A percentile compares a stretch with the other conserved stretches of the same genome.
phyloP scores from a whole-genome alignment of 2,888 invertebrate genomes.

The Epirrhoe tristata region DNA sequence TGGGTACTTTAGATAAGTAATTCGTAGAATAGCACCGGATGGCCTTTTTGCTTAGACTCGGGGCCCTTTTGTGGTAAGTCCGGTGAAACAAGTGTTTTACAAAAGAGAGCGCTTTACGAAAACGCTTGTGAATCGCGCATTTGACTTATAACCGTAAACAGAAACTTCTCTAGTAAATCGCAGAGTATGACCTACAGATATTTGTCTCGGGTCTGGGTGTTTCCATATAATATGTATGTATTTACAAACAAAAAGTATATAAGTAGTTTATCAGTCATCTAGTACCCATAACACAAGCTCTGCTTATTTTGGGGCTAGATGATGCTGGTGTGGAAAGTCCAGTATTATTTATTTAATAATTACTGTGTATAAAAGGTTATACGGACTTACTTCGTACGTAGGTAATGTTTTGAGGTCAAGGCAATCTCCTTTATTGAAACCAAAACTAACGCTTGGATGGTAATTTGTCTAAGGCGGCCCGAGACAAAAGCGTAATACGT shows the following conservation, averaged over 20 bases:
- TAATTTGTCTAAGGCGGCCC: conserved; percentile 53
- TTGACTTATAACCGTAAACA: neutral
- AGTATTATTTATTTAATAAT: neutral
- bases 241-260: too few species aligned
- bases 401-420: too few species aligned
- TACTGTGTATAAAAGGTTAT: too few species aligned
- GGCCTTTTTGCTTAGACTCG: conserved; percentile 52
- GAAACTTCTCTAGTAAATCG: neutral
- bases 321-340: neutral
- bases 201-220: too few species aligned
- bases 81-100: conserved; percentile 11
- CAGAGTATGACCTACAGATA: too few species aligned
- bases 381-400: too few species aligned
- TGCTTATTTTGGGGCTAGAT: too few species aligned
- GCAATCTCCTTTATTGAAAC: neutral
- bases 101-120: neutral
- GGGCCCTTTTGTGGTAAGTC: conserved; percentile 16
- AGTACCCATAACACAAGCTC: too few species aligned
- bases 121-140: too few species aligned
- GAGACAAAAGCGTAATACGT: conserved; percentile 59
- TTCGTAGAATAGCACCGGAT: conserved; percentile 35
- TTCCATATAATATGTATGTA: too few species aligned
- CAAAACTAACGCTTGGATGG: conserved; percentile 27
- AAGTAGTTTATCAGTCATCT: too few species aligned
- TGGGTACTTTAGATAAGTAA: conserved; percentile 31